Percentiles rank a stretch among this genome's conserved stretches.
These are phyloP conservation scores for Betta splendens DNA, from an alignment of 2,797 vertebrate genomes.

Conservation along the genomic window DNA sequence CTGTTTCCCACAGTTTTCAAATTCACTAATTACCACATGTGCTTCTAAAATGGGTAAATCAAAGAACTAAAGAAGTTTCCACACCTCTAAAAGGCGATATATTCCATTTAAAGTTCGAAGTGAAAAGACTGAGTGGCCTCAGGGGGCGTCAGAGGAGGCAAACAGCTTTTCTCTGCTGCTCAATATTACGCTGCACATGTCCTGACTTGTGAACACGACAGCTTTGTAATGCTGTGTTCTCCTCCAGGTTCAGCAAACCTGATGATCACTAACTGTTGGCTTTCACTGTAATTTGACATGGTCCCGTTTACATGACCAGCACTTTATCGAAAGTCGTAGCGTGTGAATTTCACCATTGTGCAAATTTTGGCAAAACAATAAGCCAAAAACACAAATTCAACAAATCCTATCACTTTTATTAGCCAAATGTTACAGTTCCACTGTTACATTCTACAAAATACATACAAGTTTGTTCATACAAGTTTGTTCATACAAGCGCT, in stretches of 20 bases:
- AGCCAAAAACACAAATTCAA: not conserved
- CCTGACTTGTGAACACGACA: not conserved
- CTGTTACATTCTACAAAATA: slow-evolving; percentile 66
- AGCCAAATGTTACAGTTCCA: slow-evolving; percentile 61
- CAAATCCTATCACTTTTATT: slow-evolving; percentile 68
- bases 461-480: slow-evolving; percentile 53
- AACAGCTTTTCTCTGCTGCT: no score
- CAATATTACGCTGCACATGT: no score
- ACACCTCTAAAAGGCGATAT: slow-evolving; percentile 17
- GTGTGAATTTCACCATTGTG: not conserved
- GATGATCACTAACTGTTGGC: not conserved
- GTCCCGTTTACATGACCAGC: not conserved
- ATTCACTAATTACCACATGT: slow-evolving; percentile 51
- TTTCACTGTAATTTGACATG: not conserved
- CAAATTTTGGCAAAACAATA: not conserved
- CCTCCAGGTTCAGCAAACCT: not conserved
- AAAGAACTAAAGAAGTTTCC: no score
- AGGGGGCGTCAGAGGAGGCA: no score
- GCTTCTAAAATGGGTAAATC: slow-evolving; percentile 17
- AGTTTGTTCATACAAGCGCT: slow-evolving; percentile 67
- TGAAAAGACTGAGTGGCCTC: no score
- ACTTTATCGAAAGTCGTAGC: not conserved
- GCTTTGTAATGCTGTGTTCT: not conserved
- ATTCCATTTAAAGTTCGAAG: no score
- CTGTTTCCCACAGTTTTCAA: slow-evolving; percentile 31